A percentile compares a stretch with the other conserved stretches of the same genome.
Evolutionary conservation across 1,140 invertebrate species (phyloP).

Genomic region (Saccostrea glomerata): DNA sequence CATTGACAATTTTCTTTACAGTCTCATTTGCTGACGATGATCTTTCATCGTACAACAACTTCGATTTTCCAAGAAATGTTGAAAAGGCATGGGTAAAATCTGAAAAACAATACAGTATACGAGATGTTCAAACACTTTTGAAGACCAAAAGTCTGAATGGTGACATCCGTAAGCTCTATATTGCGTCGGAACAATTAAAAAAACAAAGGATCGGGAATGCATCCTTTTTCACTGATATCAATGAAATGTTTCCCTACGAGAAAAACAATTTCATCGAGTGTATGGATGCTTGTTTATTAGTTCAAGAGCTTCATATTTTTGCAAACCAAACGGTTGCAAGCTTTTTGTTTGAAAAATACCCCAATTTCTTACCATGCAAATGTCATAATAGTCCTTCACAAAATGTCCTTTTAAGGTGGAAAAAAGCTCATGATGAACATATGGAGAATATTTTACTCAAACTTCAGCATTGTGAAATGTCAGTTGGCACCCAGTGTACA

Average conservation of each 20-base stretch:
- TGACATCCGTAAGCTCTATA: neutral
- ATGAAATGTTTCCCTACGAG: constrained; percentile 43
- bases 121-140: neutral
- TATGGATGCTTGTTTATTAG: constrained; percentile 64
- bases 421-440: neutral
- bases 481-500: neutral
- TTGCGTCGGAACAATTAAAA: neutral
- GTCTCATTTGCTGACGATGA: neutral
- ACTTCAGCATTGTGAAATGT: constrained; percentile 18
- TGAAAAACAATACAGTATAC: neutral
- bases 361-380: constrained; percentile 17
- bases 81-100: neutral
- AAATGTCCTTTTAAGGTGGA: neutral
- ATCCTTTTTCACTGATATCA: neutral
- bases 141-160: neutral
- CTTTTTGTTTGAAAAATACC: constrained; percentile 8
- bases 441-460: neutral
- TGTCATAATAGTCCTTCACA: constrained; percentile 35
- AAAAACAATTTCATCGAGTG: constrained; percentile 53
- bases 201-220: neutral
- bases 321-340: constrained; percentile 62
- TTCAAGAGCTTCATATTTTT: constrained; percentile 70
- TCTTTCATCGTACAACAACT: neutral
- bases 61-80: neutral
- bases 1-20: neutral